Conservation (phyloP, 2,113 vertebrate genomes). For the Emydura subglobosa region DNA sequence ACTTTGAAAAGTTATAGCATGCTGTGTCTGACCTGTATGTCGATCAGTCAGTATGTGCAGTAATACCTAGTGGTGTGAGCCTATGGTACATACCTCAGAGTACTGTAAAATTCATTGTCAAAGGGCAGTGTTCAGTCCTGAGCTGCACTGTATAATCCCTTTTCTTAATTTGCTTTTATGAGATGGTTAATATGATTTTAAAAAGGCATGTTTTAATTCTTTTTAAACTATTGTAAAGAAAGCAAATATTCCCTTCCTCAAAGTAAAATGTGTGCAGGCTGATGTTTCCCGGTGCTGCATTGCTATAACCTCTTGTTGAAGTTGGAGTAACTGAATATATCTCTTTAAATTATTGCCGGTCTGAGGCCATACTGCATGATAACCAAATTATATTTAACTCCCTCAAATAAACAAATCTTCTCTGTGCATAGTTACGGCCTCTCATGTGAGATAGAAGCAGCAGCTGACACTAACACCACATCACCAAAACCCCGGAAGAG, state of each 20-base stretch:
- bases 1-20: neutral
- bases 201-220: neutral
- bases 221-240: neutral
- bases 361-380: neutral
- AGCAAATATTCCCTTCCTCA: neutral
- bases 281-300: neutral
- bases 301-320: neutral
- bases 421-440: constrained; percentile 84
- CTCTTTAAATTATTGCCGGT: fast-evolving
- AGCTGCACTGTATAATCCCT: neutral
- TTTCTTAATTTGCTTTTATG: neutral
- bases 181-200: neutral
- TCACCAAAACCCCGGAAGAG: constrained; percentile 91
- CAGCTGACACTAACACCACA: constrained; percentile 84
- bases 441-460: constrained; percentile 89
- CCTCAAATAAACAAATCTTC: neutral
- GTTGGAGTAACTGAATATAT: neutral
- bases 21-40: neutral
- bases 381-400: neutral
- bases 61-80: neutral
- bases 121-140: neutral
- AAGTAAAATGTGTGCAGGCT: neutral
- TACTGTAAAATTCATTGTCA: neutral
- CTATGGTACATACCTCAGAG: neutral
- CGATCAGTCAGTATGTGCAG: neutral